Evolutionary conservation across 1,140 invertebrate species (phyloP), one percentile per base, ranked within the genome.

Genomic region (Vanessa tameamea): DNA sequence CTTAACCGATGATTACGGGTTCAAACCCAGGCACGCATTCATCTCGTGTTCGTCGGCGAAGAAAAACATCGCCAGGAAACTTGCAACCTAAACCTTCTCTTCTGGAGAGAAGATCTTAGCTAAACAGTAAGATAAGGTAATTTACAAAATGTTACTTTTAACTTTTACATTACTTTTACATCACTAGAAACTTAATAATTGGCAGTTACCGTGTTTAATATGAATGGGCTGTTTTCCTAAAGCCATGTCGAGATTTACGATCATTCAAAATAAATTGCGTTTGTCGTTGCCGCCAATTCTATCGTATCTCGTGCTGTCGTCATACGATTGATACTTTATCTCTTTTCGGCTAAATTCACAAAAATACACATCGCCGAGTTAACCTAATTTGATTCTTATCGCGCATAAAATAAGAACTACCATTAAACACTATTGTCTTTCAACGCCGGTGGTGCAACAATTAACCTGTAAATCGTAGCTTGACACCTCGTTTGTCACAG

Each of bases 401-500:
- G 4, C 26, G 3, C 9, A 61, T 6, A 13, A n/a, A 15, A 61
- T 61, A 61, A 37, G 31, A n/a, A 61, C 26, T 43, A 61, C 6
- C 5, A n/a, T 37, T 37, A 69, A n/a, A 59, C 26, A 3, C 47
- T 26, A 59, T 69, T 51, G 43, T 59, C 47, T 69, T 75, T 77
- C 78, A 37, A 77, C 79, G 72, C 76, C 70, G 82, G 82, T 84
- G 82, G 81, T 76, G 77, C 74, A 76, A 77, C 73, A 77, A 78
- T 82, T 82, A 83, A 82, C 84, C 79, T 85, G 82, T 83, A 79
- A 82, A 85, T 83, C 81, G 82, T 84, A 84, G 79, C 77, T 80
- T 88, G 82, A 85, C 87, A 87, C 82, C 81, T 82, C 81, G 69
- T 72, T 83, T 80, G 66, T 70, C 63, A 67, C 15, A 15, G 15